A percentile compares a stretch with the other conserved stretches of the same genome.
Conservation (phyloP, 1,140 invertebrate species). For the Heliconius hermathena region DNA sequence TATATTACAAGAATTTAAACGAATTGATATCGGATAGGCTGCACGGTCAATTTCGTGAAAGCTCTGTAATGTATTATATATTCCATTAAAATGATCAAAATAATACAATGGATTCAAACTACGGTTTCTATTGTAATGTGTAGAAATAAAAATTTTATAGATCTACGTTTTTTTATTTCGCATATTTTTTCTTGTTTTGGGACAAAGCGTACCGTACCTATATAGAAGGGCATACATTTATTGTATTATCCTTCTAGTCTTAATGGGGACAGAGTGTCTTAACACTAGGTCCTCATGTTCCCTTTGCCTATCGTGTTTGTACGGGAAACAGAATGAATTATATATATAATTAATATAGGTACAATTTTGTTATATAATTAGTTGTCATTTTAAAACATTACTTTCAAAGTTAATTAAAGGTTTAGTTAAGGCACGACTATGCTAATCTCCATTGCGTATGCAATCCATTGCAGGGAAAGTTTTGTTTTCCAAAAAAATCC, state of each 20-base stretch:
- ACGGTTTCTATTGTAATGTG: not conserved
- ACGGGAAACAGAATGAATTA: no score
- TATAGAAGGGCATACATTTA: no score
- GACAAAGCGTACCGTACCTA: no score
- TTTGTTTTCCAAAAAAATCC: not conserved
- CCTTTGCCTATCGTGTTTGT: no score
- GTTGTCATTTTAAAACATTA: slow-evolving; percentile 3
- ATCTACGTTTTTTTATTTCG: no score
- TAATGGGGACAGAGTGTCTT: no score
- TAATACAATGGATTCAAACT: not conserved
- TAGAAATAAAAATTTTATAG: not conserved
- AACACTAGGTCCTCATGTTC: no score
- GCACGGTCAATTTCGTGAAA: not conserved
- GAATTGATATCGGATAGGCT: not conserved
- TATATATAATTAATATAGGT: no score
- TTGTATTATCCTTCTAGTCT: no score
- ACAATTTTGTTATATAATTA: not conserved
- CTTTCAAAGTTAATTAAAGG: not conserved
- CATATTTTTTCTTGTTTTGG: no score
- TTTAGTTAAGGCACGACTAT: slow-evolving; percentile 7
- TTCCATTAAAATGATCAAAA: not conserved
- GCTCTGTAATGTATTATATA: not conserved
- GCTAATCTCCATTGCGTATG: slow-evolving; percentile 2
- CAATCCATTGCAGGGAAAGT: not conserved
- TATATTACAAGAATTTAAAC: not conserved